A percentile compares a stretch with the other conserved stretches of the same genome.
These are phyloP conservation scores for Ceryle rudis DNA, from an alignment of 2,797 vertebrate species.

Conservation along the genomic window DNA sequence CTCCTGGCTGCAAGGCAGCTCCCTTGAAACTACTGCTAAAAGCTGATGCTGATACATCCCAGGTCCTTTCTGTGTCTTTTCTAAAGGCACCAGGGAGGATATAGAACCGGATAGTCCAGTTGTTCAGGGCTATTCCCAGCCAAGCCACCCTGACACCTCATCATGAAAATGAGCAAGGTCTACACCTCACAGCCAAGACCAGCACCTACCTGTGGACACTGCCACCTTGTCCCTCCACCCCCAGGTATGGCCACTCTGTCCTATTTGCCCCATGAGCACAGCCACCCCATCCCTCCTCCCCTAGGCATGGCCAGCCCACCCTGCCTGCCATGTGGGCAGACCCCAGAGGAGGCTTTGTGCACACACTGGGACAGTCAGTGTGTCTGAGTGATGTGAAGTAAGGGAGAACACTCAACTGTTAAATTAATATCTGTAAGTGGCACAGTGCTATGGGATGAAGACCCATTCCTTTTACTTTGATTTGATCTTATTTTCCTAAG, in stretches of 20 bases:
- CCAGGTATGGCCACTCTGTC: neutral
- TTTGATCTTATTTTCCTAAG: constrained; percentile 44
- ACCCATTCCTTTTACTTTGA: constrained; percentile 7
- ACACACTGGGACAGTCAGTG: neutral
- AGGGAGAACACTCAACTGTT: neutral
- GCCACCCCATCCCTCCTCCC: neutral
- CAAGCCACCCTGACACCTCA: neutral
- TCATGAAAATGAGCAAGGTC: neutral
- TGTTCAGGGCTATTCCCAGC: neutral
- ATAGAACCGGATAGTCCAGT: neutral
- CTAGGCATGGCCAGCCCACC: rapidly evolving
- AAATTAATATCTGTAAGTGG: constrained; percentile 37
- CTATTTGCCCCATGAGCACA: neutral
- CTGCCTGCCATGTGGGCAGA: neutral
- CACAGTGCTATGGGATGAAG: neutral
- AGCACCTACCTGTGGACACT: neutral
- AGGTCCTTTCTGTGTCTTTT: neutral
- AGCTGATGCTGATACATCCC: neutral
- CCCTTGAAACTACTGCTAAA: neutral
- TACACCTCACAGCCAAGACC: rapidly evolving
- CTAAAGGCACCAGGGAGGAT: neutral
- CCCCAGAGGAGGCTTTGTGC: neutral
- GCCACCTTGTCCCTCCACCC: neutral
- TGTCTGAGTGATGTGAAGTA: neutral
- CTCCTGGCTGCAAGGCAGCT: neutral